Conservation (phyloP, 2,888 invertebrate genomes). For the Agrotis ipsilon region DNA sequence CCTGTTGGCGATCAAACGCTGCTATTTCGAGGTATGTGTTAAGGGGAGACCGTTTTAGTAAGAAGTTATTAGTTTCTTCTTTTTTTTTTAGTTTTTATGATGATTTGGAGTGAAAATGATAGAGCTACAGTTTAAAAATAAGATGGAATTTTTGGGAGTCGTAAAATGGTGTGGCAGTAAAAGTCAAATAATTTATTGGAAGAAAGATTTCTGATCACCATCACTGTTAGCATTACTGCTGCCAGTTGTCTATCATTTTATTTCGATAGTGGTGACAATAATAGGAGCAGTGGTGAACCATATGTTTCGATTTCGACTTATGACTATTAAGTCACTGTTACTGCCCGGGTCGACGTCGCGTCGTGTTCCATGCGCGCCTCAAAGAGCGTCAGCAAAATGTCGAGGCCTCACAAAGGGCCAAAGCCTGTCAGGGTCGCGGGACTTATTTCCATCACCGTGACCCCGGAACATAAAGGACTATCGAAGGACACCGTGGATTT, state of each 20-base stretch:
- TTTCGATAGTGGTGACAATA: too few species aligned
- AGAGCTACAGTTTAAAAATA: background rate
- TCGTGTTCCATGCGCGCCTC: too few species aligned
- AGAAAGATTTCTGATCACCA: background rate
- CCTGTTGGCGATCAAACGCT: slow-evolving; percentile 83
- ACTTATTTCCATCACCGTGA: too few species aligned
- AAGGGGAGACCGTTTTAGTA: slow-evolving; percentile 72
- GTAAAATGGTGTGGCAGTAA: background rate
- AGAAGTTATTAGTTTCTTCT: slow-evolving; percentile 57
- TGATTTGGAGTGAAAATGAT: slow-evolving; percentile 34
- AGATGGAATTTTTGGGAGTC: background rate
- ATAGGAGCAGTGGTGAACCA: too few species aligned
- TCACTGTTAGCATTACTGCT: background rate
- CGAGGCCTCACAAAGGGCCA: too few species aligned
- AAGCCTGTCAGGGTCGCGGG: too few species aligned
- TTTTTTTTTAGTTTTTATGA: slow-evolving; percentile 46
- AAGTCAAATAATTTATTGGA: background rate
- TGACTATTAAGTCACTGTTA: too few species aligned
- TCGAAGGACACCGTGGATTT: too few species aligned
- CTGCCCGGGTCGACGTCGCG: too few species aligned
- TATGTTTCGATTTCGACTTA: too few species aligned
- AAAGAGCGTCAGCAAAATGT: too few species aligned
- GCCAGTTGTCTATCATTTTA: background rate
- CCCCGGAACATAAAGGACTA: too few species aligned
- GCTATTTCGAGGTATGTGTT: slow-evolving; percentile 80